phyloP scores from a whole-genome alignment of 92 coral and sea anemone genomes.

The Isaurus tuberculatus region DNA sequence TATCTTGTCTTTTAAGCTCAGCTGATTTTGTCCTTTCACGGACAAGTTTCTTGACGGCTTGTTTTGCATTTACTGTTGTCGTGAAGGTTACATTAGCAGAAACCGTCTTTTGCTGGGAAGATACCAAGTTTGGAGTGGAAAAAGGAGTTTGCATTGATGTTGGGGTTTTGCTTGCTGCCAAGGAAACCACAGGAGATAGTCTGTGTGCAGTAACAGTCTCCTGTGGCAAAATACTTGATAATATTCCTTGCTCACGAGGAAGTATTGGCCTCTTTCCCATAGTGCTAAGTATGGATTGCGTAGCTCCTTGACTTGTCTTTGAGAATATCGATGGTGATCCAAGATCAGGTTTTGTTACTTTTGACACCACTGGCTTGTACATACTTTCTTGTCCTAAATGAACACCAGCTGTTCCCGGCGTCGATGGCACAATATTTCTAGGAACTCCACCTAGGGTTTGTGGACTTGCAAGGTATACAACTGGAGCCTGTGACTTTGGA shows the following conservation, averaged over 20 bases:
- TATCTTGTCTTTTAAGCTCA: constrained; percentile 68
- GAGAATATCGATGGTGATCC: constrained; percentile 52
- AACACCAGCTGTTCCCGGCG: constrained; percentile 1
- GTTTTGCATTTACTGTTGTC: constrained; percentile 80
- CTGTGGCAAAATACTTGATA: not conserved
- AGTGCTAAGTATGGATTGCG: constrained; percentile 43
- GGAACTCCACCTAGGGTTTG: constrained; percentile 90
- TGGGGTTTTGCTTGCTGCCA: constrained; percentile 24
- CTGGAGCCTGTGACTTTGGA: constrained; percentile 70
- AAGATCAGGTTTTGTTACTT: constrained; percentile 29
- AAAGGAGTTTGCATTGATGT: not conserved
- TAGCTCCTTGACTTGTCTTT: constrained; percentile 40
- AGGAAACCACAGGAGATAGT: constrained; percentile 47
- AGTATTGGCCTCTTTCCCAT: constrained; percentile 77
- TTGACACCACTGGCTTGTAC: constrained; percentile 37
- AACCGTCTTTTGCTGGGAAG: constrained; percentile 23
- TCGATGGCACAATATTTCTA: constrained; percentile 69
- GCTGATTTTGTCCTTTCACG: constrained; percentile 86
- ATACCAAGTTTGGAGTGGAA: constrained; percentile 7
- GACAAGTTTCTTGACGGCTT: constrained; percentile 91
- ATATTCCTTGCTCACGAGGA: constrained; percentile 69
- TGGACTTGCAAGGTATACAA: constrained; percentile 88
- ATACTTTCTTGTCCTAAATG: constrained; percentile 37
- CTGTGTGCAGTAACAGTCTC: constrained; percentile 32
- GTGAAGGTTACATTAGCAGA: not conserved